Evolutionary conservation across 2,797 vertebrate species (phyloP).

Genomic region (Sitta carolinensis): DNA sequence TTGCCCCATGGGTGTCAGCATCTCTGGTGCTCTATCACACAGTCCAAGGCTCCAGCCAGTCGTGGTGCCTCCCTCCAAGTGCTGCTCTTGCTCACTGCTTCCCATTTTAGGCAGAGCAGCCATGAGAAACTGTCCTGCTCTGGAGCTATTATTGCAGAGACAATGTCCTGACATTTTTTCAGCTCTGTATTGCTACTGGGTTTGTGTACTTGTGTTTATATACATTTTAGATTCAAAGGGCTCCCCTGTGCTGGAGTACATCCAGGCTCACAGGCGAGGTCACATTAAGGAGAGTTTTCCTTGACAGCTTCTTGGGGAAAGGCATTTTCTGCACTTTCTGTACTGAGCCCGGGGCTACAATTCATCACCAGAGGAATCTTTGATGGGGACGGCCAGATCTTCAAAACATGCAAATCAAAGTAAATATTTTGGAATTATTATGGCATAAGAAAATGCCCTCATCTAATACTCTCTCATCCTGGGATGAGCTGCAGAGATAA

Average conservation of each 20-base stretch:
- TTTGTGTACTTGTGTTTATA: slow-evolving; percentile 52
- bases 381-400: background rate
- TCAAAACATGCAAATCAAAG: background rate
- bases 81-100: background rate
- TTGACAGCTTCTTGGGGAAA: background rate
- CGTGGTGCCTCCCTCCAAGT: background rate
- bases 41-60: slow-evolving; percentile 41
- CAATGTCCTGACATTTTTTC: background rate
- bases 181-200: slow-evolving; percentile 24
- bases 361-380: background rate
- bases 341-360: background rate
- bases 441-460: background rate
- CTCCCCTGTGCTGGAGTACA: slow-evolving; percentile 14
- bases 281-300: background rate
- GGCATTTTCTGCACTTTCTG: background rate
- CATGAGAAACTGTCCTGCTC: background rate
- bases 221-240: slow-evolving; percentile 43
- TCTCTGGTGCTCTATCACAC: background rate
- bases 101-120: slow-evolving; percentile 39
- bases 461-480: background rate
- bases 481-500: background rate
- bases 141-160: background rate
- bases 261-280: background rate
- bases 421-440: background rate
- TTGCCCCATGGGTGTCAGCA: background rate